phyloP scores from a whole-genome alignment of 2,888 invertebrate genomes.

The Ceratothoa steindachneri region DNA sequence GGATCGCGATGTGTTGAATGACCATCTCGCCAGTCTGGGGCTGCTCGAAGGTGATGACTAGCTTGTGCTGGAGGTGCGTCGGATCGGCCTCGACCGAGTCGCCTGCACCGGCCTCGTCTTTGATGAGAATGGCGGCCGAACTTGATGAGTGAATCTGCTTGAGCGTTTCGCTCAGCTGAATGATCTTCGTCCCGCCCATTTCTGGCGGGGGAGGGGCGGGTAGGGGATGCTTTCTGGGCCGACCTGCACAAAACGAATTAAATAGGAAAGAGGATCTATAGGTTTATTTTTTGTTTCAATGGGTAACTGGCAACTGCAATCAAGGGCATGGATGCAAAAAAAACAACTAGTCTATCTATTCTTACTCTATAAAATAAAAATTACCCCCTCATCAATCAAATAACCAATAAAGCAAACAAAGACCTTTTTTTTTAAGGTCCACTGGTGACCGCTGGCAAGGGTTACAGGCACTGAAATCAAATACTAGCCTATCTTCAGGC shows the following conservation, averaged over 20 bases:
- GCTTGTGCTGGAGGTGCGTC: constrained; percentile 22
- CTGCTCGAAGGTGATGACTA: constrained; percentile 36
- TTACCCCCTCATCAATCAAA: too few relatives aligned
- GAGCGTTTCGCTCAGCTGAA: background rate
- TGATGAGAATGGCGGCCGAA: background rate
- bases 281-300: too few relatives aligned
- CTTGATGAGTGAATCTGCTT: background rate
- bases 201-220: background rate
- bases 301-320: too few relatives aligned
- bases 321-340: too few relatives aligned
- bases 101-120: background rate
- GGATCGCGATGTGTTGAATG: constrained; percentile 4
- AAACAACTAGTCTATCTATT: too few relatives aligned
- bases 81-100: background rate
- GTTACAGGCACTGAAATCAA: too few relatives aligned
- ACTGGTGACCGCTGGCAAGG: too few relatives aligned
- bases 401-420: too few relatives aligned
- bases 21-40: constrained; percentile 43
- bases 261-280: background rate
- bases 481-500: too few relatives aligned
- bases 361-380: too few relatives aligned
- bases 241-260: constrained; percentile 11
- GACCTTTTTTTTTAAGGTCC: too few relatives aligned
- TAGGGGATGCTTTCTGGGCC: constrained; percentile 13
- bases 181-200: background rate